Base-by-base conservation (phyloP, 1,140 invertebrate species). In the Condylostylus longicornis region DNA sequence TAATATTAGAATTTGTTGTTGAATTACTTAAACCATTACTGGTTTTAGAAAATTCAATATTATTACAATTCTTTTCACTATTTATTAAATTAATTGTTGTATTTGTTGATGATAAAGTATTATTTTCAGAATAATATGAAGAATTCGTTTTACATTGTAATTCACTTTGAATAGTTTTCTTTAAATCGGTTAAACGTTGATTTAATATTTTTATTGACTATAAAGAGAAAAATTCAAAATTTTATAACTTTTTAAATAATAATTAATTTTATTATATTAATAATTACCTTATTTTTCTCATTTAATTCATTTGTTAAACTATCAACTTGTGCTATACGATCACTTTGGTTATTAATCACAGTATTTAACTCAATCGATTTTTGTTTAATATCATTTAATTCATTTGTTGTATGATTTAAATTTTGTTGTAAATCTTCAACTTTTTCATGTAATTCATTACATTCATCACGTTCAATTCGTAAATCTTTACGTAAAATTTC, bases 91-190 rank as follows among this genome's bases (percentile, higher is more conserved):
- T n/a, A n/a, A n/a, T n/a, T n/a, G n/a, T n/a, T n/a, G n/a, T n/a
- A n/a, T n/a, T n/a, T n/a, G n/a, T n/a, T n/a, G n/a, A n/a, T n/a
- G n/a, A n/a, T n/a, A n/a, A n/a, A n/a, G n/a, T n/a, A n/a, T n/a
- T n/a, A n/a, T n/a, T n/a, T n/a, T n/a, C n/a, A n/a, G n/a, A n/a
- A n/a, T n/a, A n/a, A n/a, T n/a, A n/a, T n/a, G n/a, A n/a, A n/a
- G n/a, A n/a, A n/a, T n/a, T n/a, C n/a, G n/a, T n/a, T n/a, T n/a
- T n/a, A n/a, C n/a, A n/a, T n/a, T 77, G 77, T 20, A 94, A 58
- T 58, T 94, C 87, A 41, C 78, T 69, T 54, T 91, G 87, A 27
- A 94, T 62, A 0, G 85, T 89, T 58, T 91, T 90, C 54, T 89
- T 88, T 68, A 93, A 77, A 54, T 93, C 87, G 4, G 72, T 69